Conservation (phyloP, 2,113 vertebrate species). For the Lepisosteus oculatus region DNA sequence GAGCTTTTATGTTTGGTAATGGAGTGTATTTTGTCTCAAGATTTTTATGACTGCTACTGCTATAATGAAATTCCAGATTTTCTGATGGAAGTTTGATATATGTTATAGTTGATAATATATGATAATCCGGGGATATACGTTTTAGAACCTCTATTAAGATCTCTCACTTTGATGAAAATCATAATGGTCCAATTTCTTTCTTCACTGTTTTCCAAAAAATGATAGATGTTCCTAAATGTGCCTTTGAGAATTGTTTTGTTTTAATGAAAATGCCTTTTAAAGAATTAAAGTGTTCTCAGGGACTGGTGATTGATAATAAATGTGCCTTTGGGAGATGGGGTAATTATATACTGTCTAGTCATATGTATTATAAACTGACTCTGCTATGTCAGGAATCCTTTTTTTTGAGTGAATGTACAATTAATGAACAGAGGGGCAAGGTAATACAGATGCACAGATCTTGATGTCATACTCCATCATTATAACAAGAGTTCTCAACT, state of each 20-base stretch:
- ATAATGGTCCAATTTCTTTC: background rate
- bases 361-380: conserved; percentile 10
- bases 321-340: conserved; percentile 10
- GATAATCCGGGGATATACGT: too few relatives aligned
- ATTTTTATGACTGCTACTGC: too few relatives aligned
- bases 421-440: background rate
- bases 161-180: too few relatives aligned
- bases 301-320: conserved; percentile 37
- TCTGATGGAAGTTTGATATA: too few relatives aligned
- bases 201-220: background rate
- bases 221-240: conserved; percentile 32
- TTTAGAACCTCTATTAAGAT: too few relatives aligned
- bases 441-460: conserved; percentile 35
- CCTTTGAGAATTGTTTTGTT: conserved; percentile 19
- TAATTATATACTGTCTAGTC: background rate
- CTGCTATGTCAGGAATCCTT: conserved; percentile 14
- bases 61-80: too few relatives aligned
- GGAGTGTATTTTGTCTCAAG: too few relatives aligned
- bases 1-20: background rate
- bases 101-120: too few relatives aligned
- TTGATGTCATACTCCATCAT: conserved; percentile 14
- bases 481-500: conserved; percentile 31
- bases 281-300: conserved; percentile 65
- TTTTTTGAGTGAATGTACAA: background rate
- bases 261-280: conserved; percentile 45